Conservation (phyloP, 1,140 invertebrate genomes). For the Atopsyche davidsoni region DNA sequence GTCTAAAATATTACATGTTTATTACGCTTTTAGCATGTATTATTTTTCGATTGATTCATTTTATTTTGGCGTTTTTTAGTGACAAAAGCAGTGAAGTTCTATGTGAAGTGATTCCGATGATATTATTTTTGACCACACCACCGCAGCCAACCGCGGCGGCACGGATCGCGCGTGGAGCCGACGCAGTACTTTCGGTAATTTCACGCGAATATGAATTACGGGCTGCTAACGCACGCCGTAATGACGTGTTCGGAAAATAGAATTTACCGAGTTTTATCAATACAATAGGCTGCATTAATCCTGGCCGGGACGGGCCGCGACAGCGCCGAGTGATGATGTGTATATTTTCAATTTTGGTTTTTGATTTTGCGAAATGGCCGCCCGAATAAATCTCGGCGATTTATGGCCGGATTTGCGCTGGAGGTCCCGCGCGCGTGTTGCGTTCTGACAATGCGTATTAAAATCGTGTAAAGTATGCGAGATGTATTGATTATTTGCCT, state of each 20-base stretch:
- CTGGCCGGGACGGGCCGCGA: slow-evolving; percentile 6
- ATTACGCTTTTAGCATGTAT: no score
- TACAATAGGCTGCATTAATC: slow-evolving; percentile 27
- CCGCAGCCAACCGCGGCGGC: no score
- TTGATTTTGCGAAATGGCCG: slow-evolving; percentile 25
- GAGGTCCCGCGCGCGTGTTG: slow-evolving; percentile 7
- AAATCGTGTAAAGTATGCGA: no score
- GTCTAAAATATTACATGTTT: no score
- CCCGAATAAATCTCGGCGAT: slow-evolving; percentile 23
- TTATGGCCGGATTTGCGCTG: slow-evolving; percentile 10
- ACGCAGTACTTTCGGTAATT: slow-evolving; percentile 23
- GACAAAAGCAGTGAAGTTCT: no score
- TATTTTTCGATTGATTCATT: no score
- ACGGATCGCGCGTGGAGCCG: background rate
- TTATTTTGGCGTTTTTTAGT: no score
- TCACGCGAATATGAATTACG: slow-evolving; percentile 28
- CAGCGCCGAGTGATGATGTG: slow-evolving; percentile 19
- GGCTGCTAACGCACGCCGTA: slow-evolving; percentile 30
- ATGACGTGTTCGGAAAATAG: slow-evolving; percentile 31
- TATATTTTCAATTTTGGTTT: slow-evolving; percentile 30
- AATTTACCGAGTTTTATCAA: slow-evolving; percentile 32
- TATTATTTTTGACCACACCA: slow-evolving; percentile 1
- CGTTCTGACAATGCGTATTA: no score
- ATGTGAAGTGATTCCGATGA: no score
- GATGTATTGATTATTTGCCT: no score